A percentile compares a stretch with the other conserved stretches of the same genome.
These are phyloP conservation scores for Diadema setosum DNA, from an alignment of 35 echinoderm and acorn worm genomes.

Conservation along the genomic window DNA sequence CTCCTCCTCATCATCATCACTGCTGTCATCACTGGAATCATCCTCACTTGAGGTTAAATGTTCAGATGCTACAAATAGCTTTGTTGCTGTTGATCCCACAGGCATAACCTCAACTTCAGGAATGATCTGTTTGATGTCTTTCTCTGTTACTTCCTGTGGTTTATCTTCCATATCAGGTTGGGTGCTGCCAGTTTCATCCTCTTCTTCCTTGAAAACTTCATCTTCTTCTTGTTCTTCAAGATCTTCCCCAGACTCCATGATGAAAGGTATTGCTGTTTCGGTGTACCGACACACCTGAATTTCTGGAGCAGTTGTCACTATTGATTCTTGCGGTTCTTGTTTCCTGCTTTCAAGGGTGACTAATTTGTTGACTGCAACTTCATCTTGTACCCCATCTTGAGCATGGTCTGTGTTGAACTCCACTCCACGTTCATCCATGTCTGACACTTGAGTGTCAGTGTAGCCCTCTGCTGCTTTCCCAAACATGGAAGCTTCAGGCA, in stretches of 20 bases:
- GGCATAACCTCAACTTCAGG: neutral
- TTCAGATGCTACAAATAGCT: neutral
- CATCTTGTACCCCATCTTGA: too few relatives aligned
- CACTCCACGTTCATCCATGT: neutral
- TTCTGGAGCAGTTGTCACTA: neutral
- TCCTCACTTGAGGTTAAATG: neutral
- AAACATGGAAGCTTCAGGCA: neutral
- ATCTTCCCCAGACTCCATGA: slow-evolving; percentile 2
- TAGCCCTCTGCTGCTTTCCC: slow-evolving; percentile 1
- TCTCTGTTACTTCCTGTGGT: neutral
- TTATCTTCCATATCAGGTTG: neutral
- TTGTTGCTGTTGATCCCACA: neutral
- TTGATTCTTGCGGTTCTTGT: neutral
- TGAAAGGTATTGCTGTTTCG: slow-evolving; percentile 1
- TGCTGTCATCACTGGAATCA: neutral
- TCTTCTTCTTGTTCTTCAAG: neutral
- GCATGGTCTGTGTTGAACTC: neutral
- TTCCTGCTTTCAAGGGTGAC: too few relatives aligned
- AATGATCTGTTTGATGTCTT: neutral
- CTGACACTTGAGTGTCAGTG: neutral
- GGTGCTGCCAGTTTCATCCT: neutral
- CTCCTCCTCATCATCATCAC: neutral
- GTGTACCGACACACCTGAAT: neutral
- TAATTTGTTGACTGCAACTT: too few relatives aligned
- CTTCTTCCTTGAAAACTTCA: neutral